phyloP scores from a whole-genome alignment of 2,113 vertebrate species.

The Cavia aperea region DNA sequence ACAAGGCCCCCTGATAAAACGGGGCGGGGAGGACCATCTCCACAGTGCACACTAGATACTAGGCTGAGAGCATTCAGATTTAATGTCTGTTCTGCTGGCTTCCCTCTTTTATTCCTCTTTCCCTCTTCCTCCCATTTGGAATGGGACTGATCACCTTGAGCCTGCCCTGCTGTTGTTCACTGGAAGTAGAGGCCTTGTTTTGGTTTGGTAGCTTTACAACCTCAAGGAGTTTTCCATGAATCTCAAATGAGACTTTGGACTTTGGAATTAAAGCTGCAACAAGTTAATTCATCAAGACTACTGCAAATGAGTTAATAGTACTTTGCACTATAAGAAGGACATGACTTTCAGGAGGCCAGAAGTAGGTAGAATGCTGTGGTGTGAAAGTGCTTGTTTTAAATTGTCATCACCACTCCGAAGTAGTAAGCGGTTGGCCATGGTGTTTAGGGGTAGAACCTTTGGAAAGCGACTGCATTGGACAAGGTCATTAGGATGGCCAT shows the following conservation, averaged over 20 bases:
- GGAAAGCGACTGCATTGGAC: neutral
- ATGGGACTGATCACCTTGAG: neutral
- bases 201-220: neutral
- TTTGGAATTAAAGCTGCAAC: neutral
- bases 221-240: neutral
- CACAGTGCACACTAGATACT: neutral
- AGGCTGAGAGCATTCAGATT: neutral
- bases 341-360: neutral
- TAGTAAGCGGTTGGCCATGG: neutral
- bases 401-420: neutral
- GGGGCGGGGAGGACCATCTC: neutral
- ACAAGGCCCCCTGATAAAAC: neutral
- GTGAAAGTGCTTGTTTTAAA: neutral
- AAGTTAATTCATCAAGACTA: too few species aligned
- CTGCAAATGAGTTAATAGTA: neutral
- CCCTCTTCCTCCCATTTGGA: neutral
- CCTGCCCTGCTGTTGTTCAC: neutral
- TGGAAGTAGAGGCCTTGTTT: neutral
- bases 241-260: neutral
- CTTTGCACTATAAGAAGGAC: neutral
- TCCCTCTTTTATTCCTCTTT: neutral
- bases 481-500: neutral
- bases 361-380: neutral
- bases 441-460: neutral
- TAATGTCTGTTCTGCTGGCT: neutral